Conservation (phyloP, 1,140 invertebrate genomes). For the Brachionus angularis region DNA sequence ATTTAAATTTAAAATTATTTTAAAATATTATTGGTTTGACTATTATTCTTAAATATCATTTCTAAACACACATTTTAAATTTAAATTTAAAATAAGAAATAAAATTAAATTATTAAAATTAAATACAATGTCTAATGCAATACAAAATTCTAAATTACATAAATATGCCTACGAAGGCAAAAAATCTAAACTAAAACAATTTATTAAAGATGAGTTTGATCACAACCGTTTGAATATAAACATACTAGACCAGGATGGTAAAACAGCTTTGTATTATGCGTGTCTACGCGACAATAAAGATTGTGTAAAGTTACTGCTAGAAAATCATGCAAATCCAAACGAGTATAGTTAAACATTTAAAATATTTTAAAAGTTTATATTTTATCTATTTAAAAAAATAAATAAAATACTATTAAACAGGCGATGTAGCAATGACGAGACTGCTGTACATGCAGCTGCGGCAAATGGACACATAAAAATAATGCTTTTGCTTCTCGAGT, state of each 20-base stretch:
- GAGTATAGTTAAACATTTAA: neutral
- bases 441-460: conserved; percentile 16
- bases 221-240: neutral
- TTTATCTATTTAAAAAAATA: no score
- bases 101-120: no score
- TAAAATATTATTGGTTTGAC: no score
- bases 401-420: no score
- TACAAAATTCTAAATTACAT: no score
- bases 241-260: conserved; percentile 18
- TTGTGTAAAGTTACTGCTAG: conserved; percentile 27
- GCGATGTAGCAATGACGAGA: conserved; percentile 28
- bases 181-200: conserved; percentile 39
- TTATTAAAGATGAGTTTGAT: conserved; percentile 18
- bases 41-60: no score
- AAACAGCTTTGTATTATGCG: conserved; percentile 28
- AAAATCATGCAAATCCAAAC: conserved; percentile 23
- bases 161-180: conserved; percentile 39
- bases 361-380: neutral
- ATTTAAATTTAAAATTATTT: no score
- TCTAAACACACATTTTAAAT: no score
- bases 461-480: conserved; percentile 2
- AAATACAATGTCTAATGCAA: no score
- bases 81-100: no score
- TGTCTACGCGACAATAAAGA: conserved; percentile 9
- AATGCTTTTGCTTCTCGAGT: neutral